These are phyloP conservation scores for Colossoma macropomum DNA, from an alignment of 2,113 vertebrate species.

Conservation along the genomic window DNA sequence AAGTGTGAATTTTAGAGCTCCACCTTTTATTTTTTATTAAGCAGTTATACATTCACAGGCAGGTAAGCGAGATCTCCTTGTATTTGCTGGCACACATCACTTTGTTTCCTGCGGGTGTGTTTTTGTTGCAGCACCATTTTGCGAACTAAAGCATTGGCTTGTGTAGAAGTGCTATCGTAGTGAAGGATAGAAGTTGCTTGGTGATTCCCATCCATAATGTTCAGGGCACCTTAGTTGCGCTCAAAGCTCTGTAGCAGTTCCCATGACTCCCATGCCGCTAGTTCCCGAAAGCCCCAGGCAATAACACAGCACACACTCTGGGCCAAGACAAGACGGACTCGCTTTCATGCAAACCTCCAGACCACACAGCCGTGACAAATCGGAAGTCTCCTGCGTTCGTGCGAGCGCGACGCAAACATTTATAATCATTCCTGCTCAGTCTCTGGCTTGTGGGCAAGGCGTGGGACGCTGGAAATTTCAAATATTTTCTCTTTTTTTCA, in stretches of 20 bases:
- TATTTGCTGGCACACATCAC: too few species aligned
- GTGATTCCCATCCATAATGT: not conserved
- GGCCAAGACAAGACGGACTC: not conserved
- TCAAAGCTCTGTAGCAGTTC: not conserved
- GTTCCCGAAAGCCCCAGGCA: not conserved
- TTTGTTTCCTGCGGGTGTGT: too few species aligned
- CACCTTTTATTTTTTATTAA: too few species aligned
- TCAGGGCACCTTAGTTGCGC: not conserved
- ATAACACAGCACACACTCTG: not conserved
- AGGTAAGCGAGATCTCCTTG: too few species aligned
- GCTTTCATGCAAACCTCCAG: conserved; percentile 31
- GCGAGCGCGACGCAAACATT: conserved; percentile 47
- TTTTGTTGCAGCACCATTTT: too few species aligned
- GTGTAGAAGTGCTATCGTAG: not conserved
- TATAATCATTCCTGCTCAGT: conserved; percentile 61
- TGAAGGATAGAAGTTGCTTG: not conserved
- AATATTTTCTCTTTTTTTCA: conserved; percentile 62
- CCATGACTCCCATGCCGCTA: not conserved
- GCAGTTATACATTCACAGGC: too few species aligned
- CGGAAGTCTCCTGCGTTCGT: conserved; percentile 45
- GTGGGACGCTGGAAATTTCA: conserved; percentile 55
- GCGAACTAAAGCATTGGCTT: too few species aligned
- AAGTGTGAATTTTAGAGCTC: too few species aligned
- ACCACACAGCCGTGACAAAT: conserved; percentile 55
- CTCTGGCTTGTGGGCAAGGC: conserved; percentile 60